Base-by-base conservation (phyloP, 2,888 invertebrate genomes). In the Polietes domitor region DNA sequence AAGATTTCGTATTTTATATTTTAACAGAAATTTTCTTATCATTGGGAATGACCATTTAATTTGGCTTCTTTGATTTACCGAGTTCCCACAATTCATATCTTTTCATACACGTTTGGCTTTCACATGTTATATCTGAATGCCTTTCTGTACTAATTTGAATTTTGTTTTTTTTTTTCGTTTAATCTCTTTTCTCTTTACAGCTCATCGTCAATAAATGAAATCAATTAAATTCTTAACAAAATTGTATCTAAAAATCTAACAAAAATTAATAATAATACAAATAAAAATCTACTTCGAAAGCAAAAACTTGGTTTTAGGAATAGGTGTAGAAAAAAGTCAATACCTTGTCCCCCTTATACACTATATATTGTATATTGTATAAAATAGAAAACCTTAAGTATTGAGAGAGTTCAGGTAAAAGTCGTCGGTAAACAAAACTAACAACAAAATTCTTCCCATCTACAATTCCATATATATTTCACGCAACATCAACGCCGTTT, bases 271-370 rank as follows among this genome's bases (percentile, higher is more conserved):
- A 47, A 28, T 17, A 50, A 68, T 4, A 37, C 41, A 68, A 21
- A 19, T 37, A 26, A 58, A 55, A 73, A 58, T 77, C 10, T 75
- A 43, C 10, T 9, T 12, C 0, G 74, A 68, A 82, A 80, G 79
- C 82, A 85, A 82, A 82, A 79, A 85, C 85, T 85, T 85, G 82
- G 74, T 78, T 61, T 28, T 41, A 53, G 53, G 50, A 9, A 58
- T 43, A 32, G n/a, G n/a, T n/a, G n/a, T 53, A 55, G 26, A 41
- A n/a, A 55, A 47, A 50, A 21, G 12, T 5, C 41, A 65, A 12
- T 37, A 41, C 17, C 0, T 32, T 32, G 17, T 19, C 17, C 32
- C 15, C 37, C 17, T 32, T 63, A n/a, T 26, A 28, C 19, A 2
- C n/a, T 15, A 12, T 15, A 32, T 15, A 72, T 19, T 55, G 28